Percentiles rank a stretch among this genome's conserved stretches.
phyloP scores from a whole-genome alignment of 2,113 vertebrate genomes.

The Trichechus manatus region DNA sequence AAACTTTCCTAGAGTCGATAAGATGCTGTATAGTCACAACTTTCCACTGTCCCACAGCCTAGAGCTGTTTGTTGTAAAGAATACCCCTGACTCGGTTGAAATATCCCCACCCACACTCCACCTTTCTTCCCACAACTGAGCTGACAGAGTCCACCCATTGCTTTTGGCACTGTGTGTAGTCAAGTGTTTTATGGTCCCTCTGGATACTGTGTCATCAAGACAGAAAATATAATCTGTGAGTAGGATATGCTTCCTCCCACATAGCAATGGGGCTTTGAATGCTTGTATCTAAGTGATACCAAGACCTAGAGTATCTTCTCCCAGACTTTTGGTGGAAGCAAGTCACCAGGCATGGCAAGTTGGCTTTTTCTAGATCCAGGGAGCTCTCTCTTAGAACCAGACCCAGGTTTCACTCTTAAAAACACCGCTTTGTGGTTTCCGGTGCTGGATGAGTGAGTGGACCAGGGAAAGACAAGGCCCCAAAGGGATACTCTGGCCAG shows the following conservation, averaged over 20 bases:
- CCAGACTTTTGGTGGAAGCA: background rate
- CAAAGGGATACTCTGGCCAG: background rate
- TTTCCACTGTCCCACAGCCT: background rate
- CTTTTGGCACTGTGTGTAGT: background rate
- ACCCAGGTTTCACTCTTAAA: background rate
- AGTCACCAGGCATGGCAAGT: background rate
- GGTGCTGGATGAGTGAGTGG: background rate
- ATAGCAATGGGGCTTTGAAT: background rate
- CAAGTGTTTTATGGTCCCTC: conserved; percentile 8
- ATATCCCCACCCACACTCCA: background rate
- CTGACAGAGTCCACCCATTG: conserved; percentile 1
- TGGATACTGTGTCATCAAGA: background rate
- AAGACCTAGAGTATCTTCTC: background rate
- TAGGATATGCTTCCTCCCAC: background rate
- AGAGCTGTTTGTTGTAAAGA: conserved; percentile 3
- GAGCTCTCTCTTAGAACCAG: conserved; percentile 18
- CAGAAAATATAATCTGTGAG: background rate
- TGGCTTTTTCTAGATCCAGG: background rate
- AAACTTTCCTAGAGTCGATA: background rate
- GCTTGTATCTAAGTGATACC: background rate
- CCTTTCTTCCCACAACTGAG: conserved; percentile 51
- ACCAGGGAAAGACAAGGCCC: background rate
- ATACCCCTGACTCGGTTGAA: background rate
- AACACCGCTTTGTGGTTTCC: background rate
- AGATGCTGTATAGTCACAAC: background rate